Evolutionary conservation across 2,113 vertebrate species (phyloP).

Genomic region (Triplophysa rosa): DNA sequence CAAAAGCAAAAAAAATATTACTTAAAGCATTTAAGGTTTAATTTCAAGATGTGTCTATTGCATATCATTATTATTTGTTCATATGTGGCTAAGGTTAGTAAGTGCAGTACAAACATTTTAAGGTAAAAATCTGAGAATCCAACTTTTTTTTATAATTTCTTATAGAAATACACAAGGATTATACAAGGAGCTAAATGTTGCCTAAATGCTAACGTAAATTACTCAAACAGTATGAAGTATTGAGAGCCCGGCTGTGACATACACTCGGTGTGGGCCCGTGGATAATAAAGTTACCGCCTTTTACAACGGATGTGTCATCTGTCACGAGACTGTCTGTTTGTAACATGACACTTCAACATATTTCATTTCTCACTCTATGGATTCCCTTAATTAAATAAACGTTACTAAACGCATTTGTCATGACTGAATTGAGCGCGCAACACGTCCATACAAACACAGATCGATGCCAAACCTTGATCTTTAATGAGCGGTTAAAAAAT

Average conservation of each 20-base stretch:
- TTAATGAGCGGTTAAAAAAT: too few species aligned
- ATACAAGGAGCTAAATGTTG: neutral
- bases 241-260: neutral
- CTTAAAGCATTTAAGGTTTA: neutral
- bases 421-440: neutral
- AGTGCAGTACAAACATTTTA: too few species aligned
- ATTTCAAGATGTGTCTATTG: neutral
- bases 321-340: conserved; percentile 40
- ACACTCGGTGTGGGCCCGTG: conserved; percentile 14
- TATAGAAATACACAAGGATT: neutral
- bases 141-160: neutral
- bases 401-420: neutral
- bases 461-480: neutral
- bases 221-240: neutral
- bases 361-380: neutral
- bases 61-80: too few species aligned
- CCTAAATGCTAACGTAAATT: neutral
- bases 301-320: conserved; percentile 40
- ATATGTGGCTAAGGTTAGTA: too few species aligned
- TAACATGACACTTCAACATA: conserved; percentile 19
- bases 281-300: conserved; percentile 17
- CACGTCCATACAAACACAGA: neutral
- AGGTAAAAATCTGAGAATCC: too few species aligned
- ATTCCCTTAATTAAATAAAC: neutral
- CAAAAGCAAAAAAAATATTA: neutral